phyloP scores from a whole-genome alignment of 2,888 invertebrate species.

The Melipona bicolor region DNA sequence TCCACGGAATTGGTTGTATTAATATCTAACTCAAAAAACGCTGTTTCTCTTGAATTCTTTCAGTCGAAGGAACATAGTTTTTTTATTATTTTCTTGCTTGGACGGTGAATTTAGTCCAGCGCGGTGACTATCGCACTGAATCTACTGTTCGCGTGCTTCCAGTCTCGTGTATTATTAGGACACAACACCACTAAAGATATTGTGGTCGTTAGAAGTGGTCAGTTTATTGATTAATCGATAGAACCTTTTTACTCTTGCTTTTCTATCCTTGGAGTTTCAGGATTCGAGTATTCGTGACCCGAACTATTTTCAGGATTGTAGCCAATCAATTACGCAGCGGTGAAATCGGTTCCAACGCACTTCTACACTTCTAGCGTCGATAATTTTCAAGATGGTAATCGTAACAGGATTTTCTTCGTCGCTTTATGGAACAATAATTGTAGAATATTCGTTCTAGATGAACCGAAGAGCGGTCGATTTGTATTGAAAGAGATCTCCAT shows the following conservation, averaged over 20 bases:
- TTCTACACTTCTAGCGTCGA: background rate
- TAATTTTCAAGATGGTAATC: background rate
- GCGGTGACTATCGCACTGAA: slow-evolving; percentile 33
- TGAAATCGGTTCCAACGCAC: background rate
- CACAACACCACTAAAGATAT: slow-evolving; percentile 16
- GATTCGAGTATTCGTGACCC: background rate
- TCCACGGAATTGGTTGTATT: background rate
- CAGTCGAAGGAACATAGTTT: background rate
- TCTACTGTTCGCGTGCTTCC: slow-evolving; percentile 61
- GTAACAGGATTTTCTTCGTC: background rate
- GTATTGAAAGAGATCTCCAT: background rate
- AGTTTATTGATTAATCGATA: slow-evolving; percentile 71
- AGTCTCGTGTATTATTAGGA: slow-evolving; percentile 58
- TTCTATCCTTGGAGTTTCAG: slow-evolving; percentile 1
- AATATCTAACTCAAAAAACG: background rate
- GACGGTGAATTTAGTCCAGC: background rate
- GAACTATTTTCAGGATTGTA: background rate
- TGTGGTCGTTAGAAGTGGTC: slow-evolving; percentile 65
- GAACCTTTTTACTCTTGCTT: slow-evolving; percentile 13
- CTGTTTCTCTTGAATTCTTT: background rate
- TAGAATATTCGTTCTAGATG: background rate
- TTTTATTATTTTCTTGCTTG: background rate
- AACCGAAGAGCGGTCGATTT: background rate
- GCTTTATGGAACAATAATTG: background rate
- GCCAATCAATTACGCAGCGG: background rate